Base-by-base conservation (phyloP, 2,888 invertebrate species). In the Orthosia gracilis region DNA sequence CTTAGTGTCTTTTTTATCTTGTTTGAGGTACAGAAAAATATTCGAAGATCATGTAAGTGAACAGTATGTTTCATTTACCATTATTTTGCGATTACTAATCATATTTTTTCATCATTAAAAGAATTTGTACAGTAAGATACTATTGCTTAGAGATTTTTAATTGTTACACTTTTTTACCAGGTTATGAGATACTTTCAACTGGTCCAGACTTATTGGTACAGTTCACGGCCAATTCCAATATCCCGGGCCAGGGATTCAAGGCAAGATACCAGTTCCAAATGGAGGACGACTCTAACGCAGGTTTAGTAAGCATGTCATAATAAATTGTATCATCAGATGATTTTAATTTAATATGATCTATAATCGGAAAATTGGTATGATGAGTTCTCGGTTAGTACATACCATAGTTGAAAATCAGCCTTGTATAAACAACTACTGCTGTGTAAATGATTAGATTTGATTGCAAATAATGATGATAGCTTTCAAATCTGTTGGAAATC, bases 201-300 rank as follows among this genome's bases (percentile, higher is more conserved):
- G 98, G 98, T 45, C 97, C 98, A 40, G 98, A 98, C 90, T 97
- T 99, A 73, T 97, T 98, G 90, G 97, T 99, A 76, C 98, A 98
- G 94, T 98, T 99, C 92, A 98, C 98, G 66, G 98, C 98, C 54
- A 98, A 98, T 92, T 98, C 98, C 9, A 97, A 98, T 88, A 97
- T 96, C 89, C 98, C 98, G 0, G 98, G 98, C 11, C 98, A 98
- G 89, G 98, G 98, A 31, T 98, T 98, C 94, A 98, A 98, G 94
- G 98, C 98, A 59, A 97, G 97, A 91, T 98, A 97, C 92, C 97
- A 98, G 92, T 98, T 98, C 90, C 97, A 98, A 90, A 92, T 97
- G 88, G 97, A 97, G 82, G 97, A 94, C 84, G 91, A 92, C 78
- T 88, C 93, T 88, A 95, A 89, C 83, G 76, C 95, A 96, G 96